Evolutionary conservation across 2,888 invertebrate genomes (phyloP).

Genomic region (Allolobophora icterica): DNA sequence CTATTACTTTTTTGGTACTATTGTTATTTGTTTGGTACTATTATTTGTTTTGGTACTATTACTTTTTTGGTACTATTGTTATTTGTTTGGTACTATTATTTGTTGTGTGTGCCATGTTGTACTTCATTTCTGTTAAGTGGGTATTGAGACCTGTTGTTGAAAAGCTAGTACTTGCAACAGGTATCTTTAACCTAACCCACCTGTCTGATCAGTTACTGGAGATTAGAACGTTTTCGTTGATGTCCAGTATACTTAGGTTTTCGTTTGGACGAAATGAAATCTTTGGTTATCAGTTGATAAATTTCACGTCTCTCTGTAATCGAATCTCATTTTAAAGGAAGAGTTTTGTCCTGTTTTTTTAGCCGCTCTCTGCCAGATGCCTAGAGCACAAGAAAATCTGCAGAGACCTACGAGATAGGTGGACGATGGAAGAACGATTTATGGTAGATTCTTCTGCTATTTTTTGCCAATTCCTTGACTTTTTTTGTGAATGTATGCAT

Average conservation of each 20-base stretch:
- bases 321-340: neutral
- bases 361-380: neutral
- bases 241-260: neutral
- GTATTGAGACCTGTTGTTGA: no score
- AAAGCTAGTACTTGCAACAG: no score
- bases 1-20: no score
- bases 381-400: neutral
- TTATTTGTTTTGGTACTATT: no score
- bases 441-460: neutral
- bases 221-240: neutral
- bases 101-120: no score
- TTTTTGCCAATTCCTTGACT: neutral
- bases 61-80: no score
- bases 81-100: no score
- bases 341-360: neutral
- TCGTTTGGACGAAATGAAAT: neutral
- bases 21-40: no score
- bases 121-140: no score
- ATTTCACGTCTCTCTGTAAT: neutral
- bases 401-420: neutral
- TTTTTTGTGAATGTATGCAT: neutral
- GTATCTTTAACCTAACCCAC: no score
- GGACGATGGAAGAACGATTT: neutral
- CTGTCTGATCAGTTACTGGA: no score
- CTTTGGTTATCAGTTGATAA: constrained; percentile 17